Base-by-base conservation (phyloP, 1,140 invertebrate genomes). In the Babylonia areolata region DNA sequence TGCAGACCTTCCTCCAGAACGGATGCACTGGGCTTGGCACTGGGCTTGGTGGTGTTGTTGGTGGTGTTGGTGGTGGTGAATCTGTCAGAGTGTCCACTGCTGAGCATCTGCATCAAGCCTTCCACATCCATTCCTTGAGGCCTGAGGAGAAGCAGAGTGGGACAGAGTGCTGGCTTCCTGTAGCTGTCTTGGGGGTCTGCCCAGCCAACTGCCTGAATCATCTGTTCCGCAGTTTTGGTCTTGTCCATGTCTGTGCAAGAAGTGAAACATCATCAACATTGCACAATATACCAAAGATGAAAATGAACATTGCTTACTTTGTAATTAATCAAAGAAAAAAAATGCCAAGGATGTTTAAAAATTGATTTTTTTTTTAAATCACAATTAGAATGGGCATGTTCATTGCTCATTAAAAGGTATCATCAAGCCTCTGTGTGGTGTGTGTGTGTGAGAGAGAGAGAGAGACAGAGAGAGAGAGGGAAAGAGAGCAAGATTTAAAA, bases 161-260 rank as follows among this genome's bases (percentile, higher is more conserved):
- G 78, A 15, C n/a, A n/a, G 15, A 28, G 78, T 31, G 31, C 23
- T 39, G 78, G 78, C 5, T 37, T 37, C 77, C 42, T 40, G 37
- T 3, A 0, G n/a, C 39, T 23, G 5, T 6, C 77, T 42, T 54
- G 23, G 28, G 28, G n/a, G n/a, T n/a, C 78, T 80, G 28, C 31
- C 78, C 2, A 23, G 6, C 5, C 17, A 23, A 11, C 46, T 80
- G 78, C 78, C 12, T n/a, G 1, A 9, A 54, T 51, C 40, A 80
- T 40, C 11, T 15, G 23, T 3, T 54, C 78, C 33, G 78, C 31
- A 20, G 33, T 39, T 33, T 15, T 40, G 20, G n/a, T 37, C 33
- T 54, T 80, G 40, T 80, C 46, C 46, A 54, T 80, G n/a, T 58
- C 78, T 80, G 78, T 11, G 28, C 58, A 75, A 75, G 46, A 51